Conservation (phyloP, 2,888 invertebrate genomes). For the Tipula helvola region DNA sequence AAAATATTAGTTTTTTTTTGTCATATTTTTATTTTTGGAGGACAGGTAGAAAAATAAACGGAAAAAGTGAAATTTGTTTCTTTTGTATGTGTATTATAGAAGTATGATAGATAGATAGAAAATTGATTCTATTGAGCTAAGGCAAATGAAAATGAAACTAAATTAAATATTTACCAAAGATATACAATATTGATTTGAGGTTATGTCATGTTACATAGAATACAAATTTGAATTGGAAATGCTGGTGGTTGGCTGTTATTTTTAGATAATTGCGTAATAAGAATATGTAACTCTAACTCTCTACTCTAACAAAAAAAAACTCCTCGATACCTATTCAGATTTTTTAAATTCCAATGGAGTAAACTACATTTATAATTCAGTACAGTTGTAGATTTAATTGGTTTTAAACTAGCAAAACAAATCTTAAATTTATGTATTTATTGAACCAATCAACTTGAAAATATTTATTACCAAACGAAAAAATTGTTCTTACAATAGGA, state of each 20-base stretch:
- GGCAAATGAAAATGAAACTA: background rate
- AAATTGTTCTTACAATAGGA: background rate
- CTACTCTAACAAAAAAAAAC: too few relatives aligned
- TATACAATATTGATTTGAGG: conserved; percentile 4
- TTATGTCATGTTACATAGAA: background rate
- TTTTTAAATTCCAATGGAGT: too few relatives aligned
- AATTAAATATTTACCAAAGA: background rate
- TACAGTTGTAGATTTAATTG: too few relatives aligned
- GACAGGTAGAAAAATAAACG: background rate
- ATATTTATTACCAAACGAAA: background rate
- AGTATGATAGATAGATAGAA: background rate
- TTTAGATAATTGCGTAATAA: background rate
- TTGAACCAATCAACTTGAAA: background rate
- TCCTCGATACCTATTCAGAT: too few relatives aligned
- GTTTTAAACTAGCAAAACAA: background rate
- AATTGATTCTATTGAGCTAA: background rate
- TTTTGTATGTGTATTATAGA: background rate
- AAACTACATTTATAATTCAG: too few relatives aligned
- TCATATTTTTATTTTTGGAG: background rate
- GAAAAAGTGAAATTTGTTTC: background rate
- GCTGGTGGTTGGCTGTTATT: background rate
- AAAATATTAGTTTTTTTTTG: background rate
- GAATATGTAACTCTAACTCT: background rate
- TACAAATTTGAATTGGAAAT: background rate
- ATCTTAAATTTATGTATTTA: background rate